phyloP scores from a whole-genome alignment of 2,797 vertebrate genomes.

The Lagocephalus sceleratus region DNA sequence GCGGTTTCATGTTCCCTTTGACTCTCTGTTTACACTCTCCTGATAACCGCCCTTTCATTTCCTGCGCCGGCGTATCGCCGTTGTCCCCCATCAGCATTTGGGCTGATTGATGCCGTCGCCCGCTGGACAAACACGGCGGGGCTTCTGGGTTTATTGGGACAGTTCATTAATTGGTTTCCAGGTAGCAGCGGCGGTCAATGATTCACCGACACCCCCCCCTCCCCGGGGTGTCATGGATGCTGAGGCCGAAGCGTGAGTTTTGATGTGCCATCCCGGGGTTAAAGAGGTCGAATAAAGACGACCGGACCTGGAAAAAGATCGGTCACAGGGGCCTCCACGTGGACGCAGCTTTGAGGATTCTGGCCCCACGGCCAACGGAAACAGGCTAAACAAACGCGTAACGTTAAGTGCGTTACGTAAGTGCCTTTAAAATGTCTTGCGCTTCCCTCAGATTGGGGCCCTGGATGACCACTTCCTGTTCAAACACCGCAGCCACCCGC shows the following conservation, averaged over 20 bases:
- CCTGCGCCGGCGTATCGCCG: neutral
- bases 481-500: slow-evolving; percentile 85
- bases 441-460: slow-evolving; percentile 86
- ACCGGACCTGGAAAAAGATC: no score
- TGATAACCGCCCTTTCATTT: slow-evolving; percentile 26
- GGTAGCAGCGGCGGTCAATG: slow-evolving; percentile 14
- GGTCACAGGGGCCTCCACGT: no score
- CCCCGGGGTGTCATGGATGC: slow-evolving; percentile 12
- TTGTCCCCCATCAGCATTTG: neutral
- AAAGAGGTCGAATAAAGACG: no score
- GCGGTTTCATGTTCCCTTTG: slow-evolving; percentile 32
- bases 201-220: slow-evolving; percentile 39
- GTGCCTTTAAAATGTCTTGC: slow-evolving; percentile 1
- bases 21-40: slow-evolving; percentile 53
- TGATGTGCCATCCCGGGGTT: neutral
- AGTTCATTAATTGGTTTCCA: slow-evolving; percentile 19
- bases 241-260: neutral
- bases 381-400: no score
- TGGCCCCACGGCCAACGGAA: no score
- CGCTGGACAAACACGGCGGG: slow-evolving; percentile 27
- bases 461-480: slow-evolving; percentile 95
- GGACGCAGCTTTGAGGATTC: neutral
- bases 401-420: no score
- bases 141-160: neutral
- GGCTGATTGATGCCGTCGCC: slow-evolving; percentile 1